Base-by-base conservation (phyloP, 2,113 vertebrate genomes). In the Vidua chalybeata region DNA sequence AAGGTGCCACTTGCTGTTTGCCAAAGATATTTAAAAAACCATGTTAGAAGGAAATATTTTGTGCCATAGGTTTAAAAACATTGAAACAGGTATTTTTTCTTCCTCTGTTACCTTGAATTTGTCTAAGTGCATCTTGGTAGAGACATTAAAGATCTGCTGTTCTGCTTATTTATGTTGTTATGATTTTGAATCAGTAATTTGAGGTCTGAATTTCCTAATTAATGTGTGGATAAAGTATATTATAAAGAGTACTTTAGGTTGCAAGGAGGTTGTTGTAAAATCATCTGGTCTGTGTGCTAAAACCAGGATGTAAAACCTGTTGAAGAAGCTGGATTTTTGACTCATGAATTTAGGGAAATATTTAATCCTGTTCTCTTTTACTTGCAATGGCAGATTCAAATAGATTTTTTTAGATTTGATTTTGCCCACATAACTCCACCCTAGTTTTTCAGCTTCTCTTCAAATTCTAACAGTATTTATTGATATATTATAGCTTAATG, bases 31-130 rank as follows among this genome's bases (percentile, higher is more conserved):
- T 80, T 27, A 0, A 58, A 46, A 64, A 73, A 54, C 9, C 14
- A 16, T 21, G 31, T 4, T 22, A 61, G 20, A 22, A 56, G 26
- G 23, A 76, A 87, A 31, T 72, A 30, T 1, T 67, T 75, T 67
- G 49, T 87, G 11, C 7, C 0, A 0, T 48, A 39, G 18, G 2
- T 39, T 55, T 76, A 43, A 63, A 88, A 71, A 49, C 62, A 69
- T 3, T 62, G 41, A 33, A 66, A 37, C 4, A 54, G n/a, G 2
- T 73, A 5, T 15, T 69, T 83, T 77, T 82, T 39, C 3, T 87
- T 89, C 35, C 11, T 78, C 35, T 71, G 4, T 67, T 69, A 54
- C 10, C 7, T 17, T 74, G 33, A 55, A 45, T 69, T 80, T 76
- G 11, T 56, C 8, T 63, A 69, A 83, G 18, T 54, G 9, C 8